Evolutionary conservation across 2,113 vertebrate species (phyloP).

Genomic region (Sphaerodactylus townsendi): DNA sequence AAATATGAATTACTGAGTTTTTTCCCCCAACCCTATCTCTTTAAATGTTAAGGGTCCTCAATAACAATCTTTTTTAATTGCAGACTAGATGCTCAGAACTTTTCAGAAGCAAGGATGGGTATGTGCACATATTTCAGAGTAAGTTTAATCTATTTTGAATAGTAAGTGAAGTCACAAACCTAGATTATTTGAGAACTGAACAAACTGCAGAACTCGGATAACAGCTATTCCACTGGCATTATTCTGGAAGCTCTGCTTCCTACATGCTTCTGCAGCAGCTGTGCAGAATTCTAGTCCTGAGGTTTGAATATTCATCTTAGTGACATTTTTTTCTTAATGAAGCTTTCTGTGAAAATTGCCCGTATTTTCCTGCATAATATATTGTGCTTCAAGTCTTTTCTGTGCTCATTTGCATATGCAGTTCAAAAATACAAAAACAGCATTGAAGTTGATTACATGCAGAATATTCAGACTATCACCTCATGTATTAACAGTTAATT

Average conservation of each 20-base stretch:
- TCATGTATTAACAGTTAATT: background rate
- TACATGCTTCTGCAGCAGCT: too few relatives aligned
- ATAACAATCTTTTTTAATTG: background rate
- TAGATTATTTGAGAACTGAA: background rate
- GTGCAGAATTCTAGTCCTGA: too few relatives aligned
- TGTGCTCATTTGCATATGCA: background rate
- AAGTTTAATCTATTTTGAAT: background rate
- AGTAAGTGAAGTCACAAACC: background rate
- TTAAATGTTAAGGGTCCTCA: background rate
- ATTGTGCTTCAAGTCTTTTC: background rate
- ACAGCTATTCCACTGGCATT: too few relatives aligned
- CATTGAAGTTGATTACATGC: constrained; percentile 20
- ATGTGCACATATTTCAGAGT: background rate
- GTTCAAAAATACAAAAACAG: background rate
- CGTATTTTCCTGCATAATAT: background rate
- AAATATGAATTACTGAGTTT: background rate
- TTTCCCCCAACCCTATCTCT: background rate
- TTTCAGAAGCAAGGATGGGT: background rate
- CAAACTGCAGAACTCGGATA: background rate
- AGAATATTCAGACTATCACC: constrained; percentile 19
- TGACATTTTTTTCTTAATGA: too few relatives aligned
- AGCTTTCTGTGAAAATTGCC: background rate
- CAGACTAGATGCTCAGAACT: background rate
- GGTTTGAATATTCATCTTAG: too few relatives aligned
- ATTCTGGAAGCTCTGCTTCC: too few relatives aligned